Conservation (phyloP, 1,140 invertebrate species). For the Drosophila pandora region DNA sequence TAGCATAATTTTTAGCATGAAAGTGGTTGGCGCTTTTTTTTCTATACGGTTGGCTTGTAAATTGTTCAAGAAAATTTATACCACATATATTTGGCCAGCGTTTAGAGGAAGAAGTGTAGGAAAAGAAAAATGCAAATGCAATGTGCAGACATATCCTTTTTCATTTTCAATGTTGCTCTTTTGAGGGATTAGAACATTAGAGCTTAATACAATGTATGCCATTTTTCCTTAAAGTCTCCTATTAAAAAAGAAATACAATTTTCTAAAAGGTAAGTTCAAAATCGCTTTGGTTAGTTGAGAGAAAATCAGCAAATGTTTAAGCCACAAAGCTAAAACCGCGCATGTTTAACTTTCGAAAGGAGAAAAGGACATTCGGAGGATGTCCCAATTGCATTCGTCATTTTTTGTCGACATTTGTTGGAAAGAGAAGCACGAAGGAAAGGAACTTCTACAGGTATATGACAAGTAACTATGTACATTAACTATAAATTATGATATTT, state of each 20-base stretch:
- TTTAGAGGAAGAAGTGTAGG: neutral
- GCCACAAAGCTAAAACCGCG: slow-evolving; percentile 22
- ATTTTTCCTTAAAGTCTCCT: neutral
- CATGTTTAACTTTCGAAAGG: slow-evolving; percentile 59
- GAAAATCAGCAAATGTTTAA: slow-evolving; percentile 55
- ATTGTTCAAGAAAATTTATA: slow-evolving; percentile 68
- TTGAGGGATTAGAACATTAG: neutral
- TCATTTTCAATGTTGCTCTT: neutral
- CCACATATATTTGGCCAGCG: slow-evolving; percentile 49
- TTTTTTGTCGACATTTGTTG: slow-evolving; percentile 39
- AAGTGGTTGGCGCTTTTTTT: slow-evolving; percentile 51
- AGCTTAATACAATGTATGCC: neutral
- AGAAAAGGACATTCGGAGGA: slow-evolving; percentile 38
- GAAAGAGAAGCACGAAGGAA: neutral
- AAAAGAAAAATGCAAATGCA: slow-evolving; percentile 62
- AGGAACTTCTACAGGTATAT: neutral
- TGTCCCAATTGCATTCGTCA: slow-evolving; percentile 68
- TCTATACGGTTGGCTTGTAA: slow-evolving; percentile 46
- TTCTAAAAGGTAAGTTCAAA: slow-evolving; percentile 58
- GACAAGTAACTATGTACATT: neutral
- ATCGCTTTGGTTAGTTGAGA: slow-evolving; percentile 64
- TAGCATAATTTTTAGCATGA: slow-evolving; percentile 79
- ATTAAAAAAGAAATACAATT: slow-evolving; percentile 51
- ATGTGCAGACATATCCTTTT: slow-evolving; percentile 15
- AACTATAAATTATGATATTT: neutral